Evolutionary conservation across 2,888 invertebrate genomes (phyloP).

Genomic region (Lysandra coridon): DNA sequence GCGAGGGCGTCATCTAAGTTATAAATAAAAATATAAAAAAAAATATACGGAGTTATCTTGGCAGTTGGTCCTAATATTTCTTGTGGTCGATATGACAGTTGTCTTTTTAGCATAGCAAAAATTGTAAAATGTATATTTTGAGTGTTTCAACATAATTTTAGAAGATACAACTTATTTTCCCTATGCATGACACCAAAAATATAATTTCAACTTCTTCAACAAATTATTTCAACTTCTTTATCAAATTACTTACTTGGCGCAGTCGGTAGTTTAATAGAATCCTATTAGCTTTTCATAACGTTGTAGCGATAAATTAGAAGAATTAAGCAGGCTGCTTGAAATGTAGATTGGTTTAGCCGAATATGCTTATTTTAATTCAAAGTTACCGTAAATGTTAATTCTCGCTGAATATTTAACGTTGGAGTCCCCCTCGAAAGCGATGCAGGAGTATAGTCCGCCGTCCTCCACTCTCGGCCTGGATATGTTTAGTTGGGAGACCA

Average conservation of each 20-base stretch:
- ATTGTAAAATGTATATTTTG: no score
- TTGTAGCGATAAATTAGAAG: constrained; percentile 10
- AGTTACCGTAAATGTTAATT: constrained; percentile 76
- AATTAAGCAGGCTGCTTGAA: constrained; percentile 1
- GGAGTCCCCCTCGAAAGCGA: constrained; percentile 69
- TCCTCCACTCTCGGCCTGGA: constrained; percentile 78
- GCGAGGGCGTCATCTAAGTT: no score
- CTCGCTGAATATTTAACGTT: constrained; percentile 59
- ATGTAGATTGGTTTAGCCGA: constrained; percentile 14
- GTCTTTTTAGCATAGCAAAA: no score
- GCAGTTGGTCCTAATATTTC: no score
- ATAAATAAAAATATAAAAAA: no score
- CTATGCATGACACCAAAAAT: no score
- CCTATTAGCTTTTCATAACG: background rate
- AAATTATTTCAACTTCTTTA: no score
- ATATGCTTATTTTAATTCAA: constrained; percentile 19
- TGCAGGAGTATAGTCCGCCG: constrained; percentile 82
- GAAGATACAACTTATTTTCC: no score
- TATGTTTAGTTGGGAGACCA: constrained; percentile 76
- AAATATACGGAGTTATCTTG: no score
- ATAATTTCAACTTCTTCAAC: no score
- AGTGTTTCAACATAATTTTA: no score
- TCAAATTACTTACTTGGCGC: background rate
- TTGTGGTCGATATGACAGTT: no score
- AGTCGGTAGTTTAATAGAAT: background rate